Evolutionary conservation across 1,140 invertebrate species (phyloP).

Genomic region (Pollicipes pollicipes): DNA sequence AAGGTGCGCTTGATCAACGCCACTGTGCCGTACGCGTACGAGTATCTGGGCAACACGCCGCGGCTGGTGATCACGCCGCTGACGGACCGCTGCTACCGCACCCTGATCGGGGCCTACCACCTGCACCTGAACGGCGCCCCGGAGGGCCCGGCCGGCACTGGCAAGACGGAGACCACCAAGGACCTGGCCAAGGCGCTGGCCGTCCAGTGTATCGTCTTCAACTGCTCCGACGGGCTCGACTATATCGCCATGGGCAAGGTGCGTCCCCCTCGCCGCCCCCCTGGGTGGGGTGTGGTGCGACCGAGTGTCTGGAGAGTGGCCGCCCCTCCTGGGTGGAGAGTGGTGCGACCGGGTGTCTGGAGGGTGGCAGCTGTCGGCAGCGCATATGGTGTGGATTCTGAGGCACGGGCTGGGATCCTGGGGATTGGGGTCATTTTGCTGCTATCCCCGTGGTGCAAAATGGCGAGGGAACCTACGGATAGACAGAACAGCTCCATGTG

Average conservation of each 20-base stretch:
- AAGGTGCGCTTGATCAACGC: conserved; percentile 82
- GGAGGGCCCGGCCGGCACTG: too few relatives aligned
- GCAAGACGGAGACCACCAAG: too few relatives aligned
- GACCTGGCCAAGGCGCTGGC: conserved; percentile 72
- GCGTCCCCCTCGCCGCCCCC: conserved; percentile 22
- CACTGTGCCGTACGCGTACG: conserved; percentile 81
- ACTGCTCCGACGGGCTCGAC: conserved; percentile 80
- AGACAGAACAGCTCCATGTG: too few relatives aligned
- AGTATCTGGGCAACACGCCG: conserved; percentile 85
- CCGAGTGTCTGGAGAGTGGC: conserved; percentile 17
- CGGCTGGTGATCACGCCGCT: too few relatives aligned
- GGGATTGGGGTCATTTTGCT: too few relatives aligned
- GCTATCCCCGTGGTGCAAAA: too few relatives aligned
- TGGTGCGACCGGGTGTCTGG: background rate
- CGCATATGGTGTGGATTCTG: too few relatives aligned
- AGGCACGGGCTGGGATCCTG: too few relatives aligned
- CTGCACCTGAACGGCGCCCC: conserved; percentile 72
- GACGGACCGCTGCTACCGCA: conserved; percentile 63
- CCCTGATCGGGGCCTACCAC: conserved; percentile 70
- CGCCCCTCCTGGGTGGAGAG: background rate
- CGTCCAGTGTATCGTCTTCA: conserved; percentile 77
- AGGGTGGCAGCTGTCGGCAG: too few relatives aligned
- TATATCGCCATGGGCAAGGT: conserved; percentile 74
- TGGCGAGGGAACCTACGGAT: too few relatives aligned
- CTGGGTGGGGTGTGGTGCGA: conserved; percentile 25